Conservation (phyloP, 2,797 vertebrate species). For the Smutsia gigantea region DNA sequence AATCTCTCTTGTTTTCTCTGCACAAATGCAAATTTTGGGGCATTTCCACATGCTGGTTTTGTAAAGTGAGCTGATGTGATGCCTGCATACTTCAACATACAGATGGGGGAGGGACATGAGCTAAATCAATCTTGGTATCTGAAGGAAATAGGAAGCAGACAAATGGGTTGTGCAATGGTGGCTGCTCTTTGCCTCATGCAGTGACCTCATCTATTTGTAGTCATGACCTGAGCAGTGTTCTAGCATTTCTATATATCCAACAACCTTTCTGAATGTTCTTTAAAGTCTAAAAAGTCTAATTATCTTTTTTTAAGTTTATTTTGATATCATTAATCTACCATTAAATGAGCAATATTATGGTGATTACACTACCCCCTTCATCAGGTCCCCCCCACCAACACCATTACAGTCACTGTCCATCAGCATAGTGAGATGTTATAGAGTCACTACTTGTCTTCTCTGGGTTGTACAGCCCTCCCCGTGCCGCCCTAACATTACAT, state of each 20-base stretch:
- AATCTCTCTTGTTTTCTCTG: neutral
- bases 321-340: too few species aligned
- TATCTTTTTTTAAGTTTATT: too few species aligned
- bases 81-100: neutral
- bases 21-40: neutral
- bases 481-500: too few species aligned
- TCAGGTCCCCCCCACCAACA: too few species aligned
- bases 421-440: too few species aligned
- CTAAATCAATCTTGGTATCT: neutral
- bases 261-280: neutral
- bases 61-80: neutral
- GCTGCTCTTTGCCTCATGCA: neutral
- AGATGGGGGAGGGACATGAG: neutral
- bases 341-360: too few species aligned
- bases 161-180: neutral
- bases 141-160: neutral
- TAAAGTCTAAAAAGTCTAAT: neutral
- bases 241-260: neutral
- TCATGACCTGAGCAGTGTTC: neutral
- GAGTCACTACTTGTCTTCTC: too few species aligned
- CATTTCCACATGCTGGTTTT: neutral
- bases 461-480: too few species aligned
- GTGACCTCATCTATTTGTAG: neutral
- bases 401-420: too few species aligned
- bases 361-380: too few species aligned